Evolutionary conservation across 2,113 vertebrate genomes (phyloP).

Genomic region (Bettongia penicillata): DNA sequence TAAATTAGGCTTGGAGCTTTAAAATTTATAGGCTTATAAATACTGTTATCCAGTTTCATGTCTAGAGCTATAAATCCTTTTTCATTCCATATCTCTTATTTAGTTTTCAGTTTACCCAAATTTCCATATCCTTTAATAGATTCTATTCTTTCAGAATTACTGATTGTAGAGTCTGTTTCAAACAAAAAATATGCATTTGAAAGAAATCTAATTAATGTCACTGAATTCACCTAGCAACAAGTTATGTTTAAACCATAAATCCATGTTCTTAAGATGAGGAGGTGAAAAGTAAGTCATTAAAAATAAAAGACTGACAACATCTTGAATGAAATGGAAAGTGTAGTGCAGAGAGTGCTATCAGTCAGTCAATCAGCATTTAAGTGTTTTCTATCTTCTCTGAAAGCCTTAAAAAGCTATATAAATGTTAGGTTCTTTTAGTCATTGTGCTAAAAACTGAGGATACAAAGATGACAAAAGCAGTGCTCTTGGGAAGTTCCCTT

Average conservation of each 20-base stretch:
- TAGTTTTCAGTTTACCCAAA: conserved; percentile 69
- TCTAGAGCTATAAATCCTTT: conserved; percentile 64
- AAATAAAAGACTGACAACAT: not conserved
- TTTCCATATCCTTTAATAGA: conserved; percentile 3
- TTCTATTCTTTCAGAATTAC: conserved; percentile 55
- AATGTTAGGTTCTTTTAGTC: not conserved
- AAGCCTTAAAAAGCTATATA: not conserved
- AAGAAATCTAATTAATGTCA: conserved; percentile 63
- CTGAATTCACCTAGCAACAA: conserved; percentile 36
- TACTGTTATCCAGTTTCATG: conserved; percentile 67
- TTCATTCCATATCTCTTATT: conserved; percentile 54
- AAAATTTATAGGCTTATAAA: conserved; percentile 75
- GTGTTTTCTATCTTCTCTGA: not conserved
- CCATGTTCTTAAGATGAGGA: conserved; percentile 39
- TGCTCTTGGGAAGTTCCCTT: not conserved
- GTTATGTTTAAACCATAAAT: conserved; percentile 35
- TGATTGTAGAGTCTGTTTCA: conserved; percentile 41
- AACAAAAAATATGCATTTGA: conserved; percentile 36
- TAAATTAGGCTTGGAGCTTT: conserved; percentile 75
- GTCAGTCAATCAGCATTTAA: not conserved
- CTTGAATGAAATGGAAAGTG: conserved; percentile 41
- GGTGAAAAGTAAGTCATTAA: conserved; percentile 36
- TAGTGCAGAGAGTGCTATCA: not conserved
- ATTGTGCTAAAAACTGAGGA: not conserved
- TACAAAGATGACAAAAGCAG: not conserved